A percentile compares a stretch with the other conserved stretches of the same genome.
Conservation (phyloP, 2,888 invertebrate species). For the Tenthredo amoena region DNA sequence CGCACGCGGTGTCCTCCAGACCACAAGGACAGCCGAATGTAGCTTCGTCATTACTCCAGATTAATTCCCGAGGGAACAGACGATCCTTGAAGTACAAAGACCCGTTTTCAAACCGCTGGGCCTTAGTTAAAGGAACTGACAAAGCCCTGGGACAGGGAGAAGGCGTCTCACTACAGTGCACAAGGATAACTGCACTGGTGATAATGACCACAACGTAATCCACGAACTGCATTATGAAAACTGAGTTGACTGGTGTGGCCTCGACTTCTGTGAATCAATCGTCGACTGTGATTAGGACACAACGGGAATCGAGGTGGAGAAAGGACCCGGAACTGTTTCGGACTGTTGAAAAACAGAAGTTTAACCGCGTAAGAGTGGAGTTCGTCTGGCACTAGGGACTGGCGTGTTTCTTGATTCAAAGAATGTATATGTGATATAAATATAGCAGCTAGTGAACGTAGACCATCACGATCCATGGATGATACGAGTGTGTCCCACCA, state of each 20-base stretch:
- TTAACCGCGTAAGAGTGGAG: background rate
- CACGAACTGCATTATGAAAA: background rate
- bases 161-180: background rate
- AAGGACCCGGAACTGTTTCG: background rate
- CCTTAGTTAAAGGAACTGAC: constrained; percentile 48
- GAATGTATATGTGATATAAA: constrained; percentile 11
- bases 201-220: background rate
- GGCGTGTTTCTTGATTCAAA: background rate
- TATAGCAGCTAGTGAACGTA: background rate
- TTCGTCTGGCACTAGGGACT: constrained; percentile 16
- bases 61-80: constrained; percentile 51
- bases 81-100: constrained; percentile 26
- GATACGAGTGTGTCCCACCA: background rate
- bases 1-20: constrained; percentile 54
- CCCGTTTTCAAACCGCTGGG: constrained; percentile 41
- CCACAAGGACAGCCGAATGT: constrained; percentile 58
- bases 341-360: background rate
- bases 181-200: background rate
- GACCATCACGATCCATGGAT: background rate
- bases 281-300: background rate
- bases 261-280: background rate
- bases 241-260: background rate
- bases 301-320: background rate
- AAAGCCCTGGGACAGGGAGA: constrained; percentile 49
- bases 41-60: constrained; percentile 50